Conservation (phyloP, 1,140 invertebrate species). For the Cotesia typhae region DNA sequence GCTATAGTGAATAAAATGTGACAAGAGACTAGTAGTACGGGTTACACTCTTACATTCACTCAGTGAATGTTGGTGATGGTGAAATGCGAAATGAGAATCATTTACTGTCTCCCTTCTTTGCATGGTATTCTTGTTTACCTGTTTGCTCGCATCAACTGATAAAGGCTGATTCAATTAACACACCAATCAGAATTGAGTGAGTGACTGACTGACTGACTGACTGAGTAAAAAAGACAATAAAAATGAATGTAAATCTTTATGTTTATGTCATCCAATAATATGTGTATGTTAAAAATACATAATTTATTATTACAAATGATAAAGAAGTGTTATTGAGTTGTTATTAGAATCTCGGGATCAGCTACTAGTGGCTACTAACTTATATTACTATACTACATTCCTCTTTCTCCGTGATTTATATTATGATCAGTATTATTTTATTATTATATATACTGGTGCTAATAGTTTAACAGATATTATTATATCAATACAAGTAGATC, state of each 20-base stretch:
- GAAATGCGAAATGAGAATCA: conserved; percentile 43
- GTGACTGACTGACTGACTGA: background rate
- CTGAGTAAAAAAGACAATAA: conserved; percentile 11
- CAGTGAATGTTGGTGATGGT: background rate
- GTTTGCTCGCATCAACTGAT: conserved; percentile 32
- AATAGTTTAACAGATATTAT: background rate
- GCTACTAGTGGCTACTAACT: too few species aligned
- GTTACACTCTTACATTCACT: background rate
- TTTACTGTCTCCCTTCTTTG: conserved; percentile 33
- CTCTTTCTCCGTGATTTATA: too few species aligned
- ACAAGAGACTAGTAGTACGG: conserved; percentile 19
- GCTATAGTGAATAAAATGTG: conserved; percentile 22
- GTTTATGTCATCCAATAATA: conserved; percentile 11
- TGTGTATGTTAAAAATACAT: too few species aligned
- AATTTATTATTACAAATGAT: too few species aligned
- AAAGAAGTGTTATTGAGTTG: background rate
- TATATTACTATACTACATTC: too few species aligned
- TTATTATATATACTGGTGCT: background rate
- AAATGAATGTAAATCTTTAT: background rate
- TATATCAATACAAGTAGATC: conserved; percentile 49
- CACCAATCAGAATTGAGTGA: too few species aligned
- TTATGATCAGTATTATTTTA: background rate
- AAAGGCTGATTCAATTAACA: conserved; percentile 8
- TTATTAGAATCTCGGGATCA: background rate
- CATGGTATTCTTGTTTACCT: conserved; percentile 29